A percentile compares a stretch with the other conserved stretches of the same genome.
Conservation (phyloP, 2,888 invertebrate species). For the Acanthoscelides obtectus region DNA sequence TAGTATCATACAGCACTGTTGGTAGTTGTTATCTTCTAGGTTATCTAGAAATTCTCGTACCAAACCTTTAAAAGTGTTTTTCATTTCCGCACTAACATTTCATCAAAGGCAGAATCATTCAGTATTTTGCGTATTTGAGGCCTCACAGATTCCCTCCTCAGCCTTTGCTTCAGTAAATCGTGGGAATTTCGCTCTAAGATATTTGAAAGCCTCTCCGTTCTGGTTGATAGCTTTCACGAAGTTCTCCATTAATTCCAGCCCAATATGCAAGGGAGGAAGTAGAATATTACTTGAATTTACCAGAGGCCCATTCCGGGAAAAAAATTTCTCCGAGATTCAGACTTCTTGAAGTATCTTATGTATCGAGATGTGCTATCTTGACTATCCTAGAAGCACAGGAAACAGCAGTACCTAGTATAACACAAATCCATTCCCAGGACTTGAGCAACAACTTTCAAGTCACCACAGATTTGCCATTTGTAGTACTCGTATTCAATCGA, state of each 20-base stretch:
- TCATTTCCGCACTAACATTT: neutral
- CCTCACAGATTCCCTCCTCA: slow-evolving; percentile 27
- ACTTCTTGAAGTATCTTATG: slow-evolving; percentile 1
- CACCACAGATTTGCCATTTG: neutral
- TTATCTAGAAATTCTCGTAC: neutral
- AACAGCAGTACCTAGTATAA: neutral
- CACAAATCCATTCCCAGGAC: neutral
- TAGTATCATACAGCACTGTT: no score
- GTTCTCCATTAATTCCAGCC: slow-evolving; percentile 17
- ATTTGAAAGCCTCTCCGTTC: slow-evolving; percentile 10
- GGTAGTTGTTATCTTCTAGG: neutral
- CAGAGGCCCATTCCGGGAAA: neutral
- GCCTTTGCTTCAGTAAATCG: slow-evolving; percentile 23
- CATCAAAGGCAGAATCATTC: neutral
- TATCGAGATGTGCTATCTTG: neutral
- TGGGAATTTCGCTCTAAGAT: slow-evolving; percentile 8
- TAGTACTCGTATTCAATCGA: neutral
- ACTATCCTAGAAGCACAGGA: neutral
- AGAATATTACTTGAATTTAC: neutral
- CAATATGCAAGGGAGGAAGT: slow-evolving; percentile 5
- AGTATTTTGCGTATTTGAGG: slow-evolving; percentile 19
- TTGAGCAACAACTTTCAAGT: neutral
- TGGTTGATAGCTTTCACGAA: slow-evolving; percentile 14
- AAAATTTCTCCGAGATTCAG: neutral
- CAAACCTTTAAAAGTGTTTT: neutral